A percentile compares a stretch with the other conserved stretches of the same genome.
Conservation (phyloP, 2,797 vertebrate species). For the Anguilla marmorata region DNA sequence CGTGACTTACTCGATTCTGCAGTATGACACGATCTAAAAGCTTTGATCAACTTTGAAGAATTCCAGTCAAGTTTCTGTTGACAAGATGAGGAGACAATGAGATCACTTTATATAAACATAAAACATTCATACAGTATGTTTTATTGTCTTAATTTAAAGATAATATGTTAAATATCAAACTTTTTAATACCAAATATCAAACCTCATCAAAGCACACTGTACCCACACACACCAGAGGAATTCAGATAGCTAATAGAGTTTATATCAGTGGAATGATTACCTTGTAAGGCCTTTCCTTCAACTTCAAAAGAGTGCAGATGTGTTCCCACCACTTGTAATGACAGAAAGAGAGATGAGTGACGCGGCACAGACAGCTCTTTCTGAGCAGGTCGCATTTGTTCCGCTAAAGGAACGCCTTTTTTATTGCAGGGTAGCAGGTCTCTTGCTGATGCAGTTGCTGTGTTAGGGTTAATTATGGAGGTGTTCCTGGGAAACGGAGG, state of each 20-base stretch:
- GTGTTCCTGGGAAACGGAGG: conserved; percentile 1
- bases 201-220: conserved; percentile 1
- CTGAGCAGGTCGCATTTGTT: neutral
- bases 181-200: neutral
- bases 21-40: neutral
- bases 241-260: neutral
- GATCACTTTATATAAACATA: neutral
- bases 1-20: neutral
- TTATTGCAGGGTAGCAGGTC: conserved; percentile 17
- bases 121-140: neutral
- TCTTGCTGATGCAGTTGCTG: conserved; percentile 26
- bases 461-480: conserved; percentile 27
- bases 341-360: neutral
- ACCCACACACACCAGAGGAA: neutral
- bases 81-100: neutral
- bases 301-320: neutral
- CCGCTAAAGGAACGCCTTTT: neutral
- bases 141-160: neutral
- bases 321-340: neutral
- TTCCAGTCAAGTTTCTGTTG: neutral
- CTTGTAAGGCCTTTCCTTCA: neutral
- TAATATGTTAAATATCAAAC: neutral
- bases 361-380: neutral
- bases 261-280: neutral
- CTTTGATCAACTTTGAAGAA: neutral